phyloP scores from a whole-genome alignment of 92 coral and sea anemone genomes.

The Umimayanthus chanpuru region DNA sequence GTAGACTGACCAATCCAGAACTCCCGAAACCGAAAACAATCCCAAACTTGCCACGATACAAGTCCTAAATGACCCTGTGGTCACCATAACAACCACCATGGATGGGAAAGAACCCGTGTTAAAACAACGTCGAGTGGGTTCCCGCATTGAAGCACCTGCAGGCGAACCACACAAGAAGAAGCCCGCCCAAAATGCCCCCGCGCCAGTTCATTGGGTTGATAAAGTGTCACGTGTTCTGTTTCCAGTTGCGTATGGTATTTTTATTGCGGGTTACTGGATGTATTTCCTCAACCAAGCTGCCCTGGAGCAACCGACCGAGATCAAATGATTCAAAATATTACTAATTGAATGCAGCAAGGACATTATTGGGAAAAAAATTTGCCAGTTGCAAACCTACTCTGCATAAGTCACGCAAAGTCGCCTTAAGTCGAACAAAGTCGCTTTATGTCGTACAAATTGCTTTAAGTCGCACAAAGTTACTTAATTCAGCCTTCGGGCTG shows the following conservation, averaged over 20 bases:
- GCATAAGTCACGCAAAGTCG: too few species aligned
- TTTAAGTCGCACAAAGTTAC: too few species aligned
- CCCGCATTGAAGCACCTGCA: background rate
- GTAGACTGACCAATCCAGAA: background rate
- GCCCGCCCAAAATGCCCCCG: too few species aligned
- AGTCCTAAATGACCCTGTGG: conserved; percentile 3
- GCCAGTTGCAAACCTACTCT: background rate
- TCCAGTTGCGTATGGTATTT: conserved; percentile 41
- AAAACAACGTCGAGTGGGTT: conserved; percentile 13
- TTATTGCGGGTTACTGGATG: conserved; percentile 54
- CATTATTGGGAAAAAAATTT: background rate
- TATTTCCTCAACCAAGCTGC: conserved; percentile 28
- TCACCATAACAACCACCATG: conserved; percentile 39
- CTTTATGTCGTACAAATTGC: too few species aligned
- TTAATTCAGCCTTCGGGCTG: too few species aligned
- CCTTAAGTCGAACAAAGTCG: too few species aligned
- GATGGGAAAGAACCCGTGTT: conserved; percentile 11
- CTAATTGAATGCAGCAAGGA: background rate
- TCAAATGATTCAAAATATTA: background rate
- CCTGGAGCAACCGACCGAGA: background rate
- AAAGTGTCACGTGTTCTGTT: conserved; percentile 51
- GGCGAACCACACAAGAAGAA: background rate
- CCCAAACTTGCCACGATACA: conserved; percentile 7
- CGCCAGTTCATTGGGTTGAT: conserved; percentile 53
- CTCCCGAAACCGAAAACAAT: background rate